phyloP scores from a whole-genome alignment of 2,113 vertebrate genomes.

The Picathartes gymnocephalus region DNA sequence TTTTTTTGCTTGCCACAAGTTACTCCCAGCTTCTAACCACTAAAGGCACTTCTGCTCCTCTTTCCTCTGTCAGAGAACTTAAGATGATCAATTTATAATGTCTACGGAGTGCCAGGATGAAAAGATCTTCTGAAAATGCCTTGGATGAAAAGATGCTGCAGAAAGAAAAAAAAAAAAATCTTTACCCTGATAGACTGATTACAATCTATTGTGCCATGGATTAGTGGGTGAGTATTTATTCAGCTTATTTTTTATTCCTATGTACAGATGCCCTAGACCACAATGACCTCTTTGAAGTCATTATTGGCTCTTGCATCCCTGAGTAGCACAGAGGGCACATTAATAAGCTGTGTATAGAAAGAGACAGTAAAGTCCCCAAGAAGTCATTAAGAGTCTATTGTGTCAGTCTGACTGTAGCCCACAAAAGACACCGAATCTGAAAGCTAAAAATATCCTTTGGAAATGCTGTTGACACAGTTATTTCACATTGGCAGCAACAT shows the following conservation, averaged over 20 bases:
- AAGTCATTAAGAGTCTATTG: conserved; percentile 70
- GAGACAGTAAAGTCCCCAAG: conserved; percentile 58
- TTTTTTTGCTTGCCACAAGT: conserved; percentile 40
- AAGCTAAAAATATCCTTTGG: conserved; percentile 61
- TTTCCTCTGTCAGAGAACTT: conserved; percentile 24
- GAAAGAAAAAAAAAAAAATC: conserved; percentile 19
- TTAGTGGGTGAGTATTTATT: conserved; percentile 41
- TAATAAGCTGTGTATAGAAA: conserved; percentile 55
- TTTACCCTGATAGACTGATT: conserved; percentile 56
- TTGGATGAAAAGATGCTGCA: conserved; percentile 31
- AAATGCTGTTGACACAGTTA: conserved; percentile 53
- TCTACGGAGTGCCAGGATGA: conserved; percentile 33
- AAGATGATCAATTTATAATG: conserved; percentile 50
- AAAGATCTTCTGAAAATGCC: conserved; percentile 42
- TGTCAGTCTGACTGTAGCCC: conserved; percentile 57
- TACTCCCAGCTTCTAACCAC: not conserved
- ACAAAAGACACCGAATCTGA: conserved; percentile 37
- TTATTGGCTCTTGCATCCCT: conserved; percentile 51
- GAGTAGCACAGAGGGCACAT: conserved; percentile 38
- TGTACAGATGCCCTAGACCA: conserved; percentile 43
- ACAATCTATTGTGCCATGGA: conserved; percentile 48
- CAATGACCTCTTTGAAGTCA: conserved; percentile 50
- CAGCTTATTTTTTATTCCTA: conserved; percentile 51
- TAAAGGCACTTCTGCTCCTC: conserved; percentile 27
- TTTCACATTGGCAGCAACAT: conserved; percentile 27